A percentile compares a stretch with the other conserved stretches of the same genome.
Conservation (phyloP, 2,888 invertebrate genomes). For the Ectemnius continuus region DNA sequence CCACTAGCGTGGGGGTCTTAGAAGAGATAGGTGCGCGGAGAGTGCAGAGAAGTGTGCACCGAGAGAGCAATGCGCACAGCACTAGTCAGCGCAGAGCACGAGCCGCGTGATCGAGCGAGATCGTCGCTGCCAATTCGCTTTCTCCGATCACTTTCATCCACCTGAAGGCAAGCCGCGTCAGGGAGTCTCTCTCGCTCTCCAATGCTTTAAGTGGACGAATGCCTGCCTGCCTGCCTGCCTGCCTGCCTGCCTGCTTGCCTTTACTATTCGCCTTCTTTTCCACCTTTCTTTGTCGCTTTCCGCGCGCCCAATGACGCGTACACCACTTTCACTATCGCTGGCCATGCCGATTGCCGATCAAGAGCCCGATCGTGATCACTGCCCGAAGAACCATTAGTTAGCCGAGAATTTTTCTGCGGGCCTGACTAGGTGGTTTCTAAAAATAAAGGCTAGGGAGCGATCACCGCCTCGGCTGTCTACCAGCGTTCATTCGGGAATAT, state of each 20-base stretch:
- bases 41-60: background rate
- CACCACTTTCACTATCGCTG: conserved; percentile 75
- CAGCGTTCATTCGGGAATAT: background rate
- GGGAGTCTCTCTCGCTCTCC: background rate
- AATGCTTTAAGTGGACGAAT: background rate
- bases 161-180: conserved; percentile 54
- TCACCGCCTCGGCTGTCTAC: background rate
- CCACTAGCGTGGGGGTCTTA: conserved; percentile 15
- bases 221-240: conserved; percentile 12
- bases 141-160: conserved; percentile 77
- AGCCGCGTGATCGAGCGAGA: conserved; percentile 34
- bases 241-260: conserved; percentile 3
- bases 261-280: conserved; percentile 61
- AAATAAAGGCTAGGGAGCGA: conserved; percentile 34
- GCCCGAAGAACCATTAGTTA: background rate
- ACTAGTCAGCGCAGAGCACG: background rate
- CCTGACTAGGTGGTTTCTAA: conserved; percentile 36
- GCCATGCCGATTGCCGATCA: conserved; percentile 62
- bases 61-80: too few relatives aligned
- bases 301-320: conserved; percentile 44
- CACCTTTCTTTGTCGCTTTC: conserved; percentile 73
- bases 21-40: background rate
- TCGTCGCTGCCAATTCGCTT: conserved; percentile 74
- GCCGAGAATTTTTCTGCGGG: conserved; percentile 8
- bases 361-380: conserved; percentile 25